Evolutionary conservation across 2,888 invertebrate species (phyloP).

Genomic region (Melanostoma scalare): DNA sequence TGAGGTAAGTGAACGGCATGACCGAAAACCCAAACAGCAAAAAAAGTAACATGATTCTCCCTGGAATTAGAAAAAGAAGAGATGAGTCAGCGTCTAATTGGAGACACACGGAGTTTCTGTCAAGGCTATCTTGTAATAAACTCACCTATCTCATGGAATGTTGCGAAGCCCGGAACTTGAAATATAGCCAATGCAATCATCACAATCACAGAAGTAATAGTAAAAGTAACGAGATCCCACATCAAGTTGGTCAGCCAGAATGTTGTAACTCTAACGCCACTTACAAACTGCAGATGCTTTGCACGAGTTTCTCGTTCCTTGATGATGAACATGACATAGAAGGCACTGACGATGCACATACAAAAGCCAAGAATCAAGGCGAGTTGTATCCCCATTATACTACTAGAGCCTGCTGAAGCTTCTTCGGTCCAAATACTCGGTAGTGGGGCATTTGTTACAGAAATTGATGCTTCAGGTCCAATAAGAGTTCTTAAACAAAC

Average conservation of each 20-base stretch:
- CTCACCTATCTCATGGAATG: conserved; percentile 75
- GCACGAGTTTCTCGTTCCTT: conserved; percentile 88
- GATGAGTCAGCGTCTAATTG: no score
- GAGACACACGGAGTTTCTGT: no score
- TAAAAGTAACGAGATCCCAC: conserved; percentile 84
- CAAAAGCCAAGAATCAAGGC: conserved; percentile 89
- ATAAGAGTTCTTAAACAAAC: conserved; percentile 69
- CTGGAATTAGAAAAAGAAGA: not conserved
- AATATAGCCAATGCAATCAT: conserved; percentile 86
- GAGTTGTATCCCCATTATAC: conserved; percentile 84
- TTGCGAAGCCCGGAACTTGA: conserved; percentile 84
- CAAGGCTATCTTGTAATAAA: no score
- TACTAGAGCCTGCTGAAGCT: conserved; percentile 82
- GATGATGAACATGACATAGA: conserved; percentile 85
- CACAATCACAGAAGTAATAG: conserved; percentile 86
- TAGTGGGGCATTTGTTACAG: conserved; percentile 87
- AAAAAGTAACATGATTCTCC: conserved; percentile 3
- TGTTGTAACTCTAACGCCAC: conserved; percentile 87
- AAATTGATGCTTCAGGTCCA: conserved; percentile 75
- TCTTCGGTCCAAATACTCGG: conserved; percentile 83
- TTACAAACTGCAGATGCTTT: conserved; percentile 89
- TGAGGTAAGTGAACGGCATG: conserved; percentile 20
- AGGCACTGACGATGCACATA: conserved; percentile 87
- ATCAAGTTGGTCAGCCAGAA: conserved; percentile 89
- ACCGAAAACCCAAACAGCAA: conserved; percentile 23